A percentile compares a stretch with the other conserved stretches of the same genome.
Evolutionary conservation across 1,140 invertebrate species (phyloP).

Genomic region (Adoxophyes honmai): DNA sequence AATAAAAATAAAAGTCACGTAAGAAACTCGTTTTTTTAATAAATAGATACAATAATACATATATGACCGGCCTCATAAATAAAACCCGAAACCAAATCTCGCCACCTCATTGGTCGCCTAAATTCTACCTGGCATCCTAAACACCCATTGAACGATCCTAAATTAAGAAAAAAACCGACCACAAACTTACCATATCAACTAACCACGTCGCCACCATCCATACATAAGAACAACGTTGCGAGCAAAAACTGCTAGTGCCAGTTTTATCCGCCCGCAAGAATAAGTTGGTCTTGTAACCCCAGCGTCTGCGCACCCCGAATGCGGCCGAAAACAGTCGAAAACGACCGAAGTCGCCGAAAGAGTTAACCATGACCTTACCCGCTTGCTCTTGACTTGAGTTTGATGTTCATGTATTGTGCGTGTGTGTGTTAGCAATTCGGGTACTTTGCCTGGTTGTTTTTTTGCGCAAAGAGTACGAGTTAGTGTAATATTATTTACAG

Average conservation of each 20-base stretch:
- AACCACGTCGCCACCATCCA: neutral
- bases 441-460: conserved; percentile 7
- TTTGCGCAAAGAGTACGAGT: neutral
- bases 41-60: neutral
- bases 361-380: conserved; percentile 15
- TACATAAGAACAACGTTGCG: neutral
- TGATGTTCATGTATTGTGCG: neutral
- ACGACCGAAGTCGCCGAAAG: conserved; percentile 9
- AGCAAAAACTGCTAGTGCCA: neutral
- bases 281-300: neutral
- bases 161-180: neutral
- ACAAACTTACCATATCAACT: neutral
- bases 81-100: neutral
- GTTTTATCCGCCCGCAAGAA: neutral
- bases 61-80: neutral
- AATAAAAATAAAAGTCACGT: neutral
- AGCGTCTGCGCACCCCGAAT: neutral
- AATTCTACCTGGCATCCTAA: conserved; percentile 9
- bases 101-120: neutral
- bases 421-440: conserved; percentile 14
- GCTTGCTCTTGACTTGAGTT: conserved; percentile 8
- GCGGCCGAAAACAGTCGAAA: conserved; percentile 2
- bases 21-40: neutral
- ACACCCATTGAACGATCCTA: neutral
- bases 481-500: too few relatives aligned